Conservation (phyloP, 2,888 invertebrate species). For the Gerris lacustris region DNA sequence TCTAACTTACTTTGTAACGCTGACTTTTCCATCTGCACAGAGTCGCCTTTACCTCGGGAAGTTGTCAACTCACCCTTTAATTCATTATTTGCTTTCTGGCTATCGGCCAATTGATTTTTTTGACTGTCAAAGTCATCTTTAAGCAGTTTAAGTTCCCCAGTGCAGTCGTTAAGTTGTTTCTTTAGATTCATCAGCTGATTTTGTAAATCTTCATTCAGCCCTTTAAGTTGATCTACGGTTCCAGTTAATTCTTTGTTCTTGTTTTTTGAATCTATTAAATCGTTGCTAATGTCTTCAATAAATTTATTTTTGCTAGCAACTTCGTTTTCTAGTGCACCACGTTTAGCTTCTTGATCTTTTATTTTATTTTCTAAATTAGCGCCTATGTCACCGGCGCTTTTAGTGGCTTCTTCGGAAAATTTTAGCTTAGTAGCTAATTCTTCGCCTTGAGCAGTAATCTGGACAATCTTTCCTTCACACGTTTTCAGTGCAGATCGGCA, state of each 20-base stretch:
- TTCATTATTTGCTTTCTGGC: not conserved
- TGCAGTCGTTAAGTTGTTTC: not conserved
- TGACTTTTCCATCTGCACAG: not conserved
- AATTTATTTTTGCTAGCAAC: not conserved
- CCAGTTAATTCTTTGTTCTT: not conserved
- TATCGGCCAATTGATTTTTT: not conserved
- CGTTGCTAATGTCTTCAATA: not conserved
- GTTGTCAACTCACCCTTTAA: not conserved
- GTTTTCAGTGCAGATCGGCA: not conserved
- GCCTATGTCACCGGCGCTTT: not conserved
- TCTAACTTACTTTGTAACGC: slow-evolving; percentile 6
- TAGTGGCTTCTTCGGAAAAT: not conserved
- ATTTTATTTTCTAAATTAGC: not conserved
- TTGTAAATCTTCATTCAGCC: not conserved
- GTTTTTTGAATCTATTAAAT: not conserved
- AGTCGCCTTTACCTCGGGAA: not conserved
- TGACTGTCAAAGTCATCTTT: not conserved
- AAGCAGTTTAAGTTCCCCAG: not conserved
- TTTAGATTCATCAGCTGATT: not conserved
- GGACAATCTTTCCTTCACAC: not conserved
- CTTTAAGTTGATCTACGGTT: not conserved
- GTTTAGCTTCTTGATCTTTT: not conserved
- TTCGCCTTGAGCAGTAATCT: not conserved
- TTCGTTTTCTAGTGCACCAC: not conserved
- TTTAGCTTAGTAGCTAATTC: not conserved